Percentiles rank a stretch among this genome's conserved stretches.
Evolutionary conservation across 2,888 invertebrate genomes (phyloP).

Genomic region (Nemoura dubitans): DNA sequence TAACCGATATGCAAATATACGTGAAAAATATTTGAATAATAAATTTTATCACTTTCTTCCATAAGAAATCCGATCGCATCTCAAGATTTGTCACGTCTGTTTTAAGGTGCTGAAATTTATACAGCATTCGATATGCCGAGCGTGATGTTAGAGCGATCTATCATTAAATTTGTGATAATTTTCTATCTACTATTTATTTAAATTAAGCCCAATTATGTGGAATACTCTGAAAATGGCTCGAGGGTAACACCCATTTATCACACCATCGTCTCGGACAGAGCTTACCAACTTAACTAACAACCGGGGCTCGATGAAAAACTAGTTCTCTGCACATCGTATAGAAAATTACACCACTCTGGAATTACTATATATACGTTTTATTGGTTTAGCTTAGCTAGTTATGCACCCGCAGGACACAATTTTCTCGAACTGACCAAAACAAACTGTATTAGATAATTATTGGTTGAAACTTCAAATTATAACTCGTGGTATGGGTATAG

Average conservation of each 20-base stretch:
- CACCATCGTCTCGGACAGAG: slow-evolving; percentile 26
- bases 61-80: not conserved
- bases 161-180: slow-evolving; percentile 12
- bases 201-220: slow-evolving; percentile 39
- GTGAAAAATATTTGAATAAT: not conserved
- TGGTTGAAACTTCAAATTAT: slow-evolving; percentile 14
- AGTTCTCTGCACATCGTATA: not conserved
- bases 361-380: too few species aligned
- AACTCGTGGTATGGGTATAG: not conserved
- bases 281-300: slow-evolving; percentile 9
- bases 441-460: slow-evolving; percentile 37
- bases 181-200: slow-evolving; percentile 35
- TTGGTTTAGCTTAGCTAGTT: not conserved
- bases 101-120: not conserved
- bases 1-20: not conserved
- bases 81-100: not conserved
- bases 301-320: not conserved
- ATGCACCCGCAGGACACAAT: slow-evolving; percentile 8
- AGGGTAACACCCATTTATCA: slow-evolving; percentile 31
- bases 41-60: slow-evolving; percentile 1
- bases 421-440: slow-evolving; percentile 32
- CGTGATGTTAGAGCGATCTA: not conserved
- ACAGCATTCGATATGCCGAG: not conserved
- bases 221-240: not conserved
- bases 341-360: slow-evolving; percentile 21